A percentile compares a stretch with the other conserved stretches of the same genome.
These are phyloP conservation scores for Macrotis lagotis DNA, from an alignment of 2,113 vertebrate species.

Conservation along the genomic window DNA sequence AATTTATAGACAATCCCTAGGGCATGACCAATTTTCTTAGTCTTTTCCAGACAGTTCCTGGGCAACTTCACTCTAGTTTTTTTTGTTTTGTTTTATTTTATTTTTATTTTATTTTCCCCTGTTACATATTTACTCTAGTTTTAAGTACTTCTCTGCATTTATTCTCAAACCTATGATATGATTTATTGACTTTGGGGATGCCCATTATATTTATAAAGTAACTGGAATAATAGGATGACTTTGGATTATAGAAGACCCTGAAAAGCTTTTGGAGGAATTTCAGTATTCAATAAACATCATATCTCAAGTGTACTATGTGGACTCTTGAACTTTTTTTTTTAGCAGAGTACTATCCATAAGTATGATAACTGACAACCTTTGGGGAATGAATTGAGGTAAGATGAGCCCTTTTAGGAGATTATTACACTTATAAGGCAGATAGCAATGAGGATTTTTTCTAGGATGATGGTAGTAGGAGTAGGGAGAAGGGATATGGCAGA, in stretches of 20 bases:
- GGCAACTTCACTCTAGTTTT: not conserved
- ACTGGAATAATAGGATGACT: not conserved
- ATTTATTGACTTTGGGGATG: not conserved
- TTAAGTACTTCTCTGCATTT: not conserved
- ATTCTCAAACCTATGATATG: not conserved
- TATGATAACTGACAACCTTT: no score
- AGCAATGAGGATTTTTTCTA: not conserved
- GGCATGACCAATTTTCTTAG: not conserved
- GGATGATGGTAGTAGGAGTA: no score
- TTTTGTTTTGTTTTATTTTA: no score
- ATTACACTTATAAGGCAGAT: not conserved
- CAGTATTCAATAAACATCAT: no score
- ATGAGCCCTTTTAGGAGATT: not conserved
- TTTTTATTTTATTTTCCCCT: no score
- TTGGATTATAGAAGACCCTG: not conserved
- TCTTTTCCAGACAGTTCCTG: not conserved
- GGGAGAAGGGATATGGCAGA: no score
- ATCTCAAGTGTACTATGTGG: no score
- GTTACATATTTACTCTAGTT: no score
- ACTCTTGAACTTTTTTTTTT: no score
- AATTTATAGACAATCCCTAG: not conserved
- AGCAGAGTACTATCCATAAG: no score
- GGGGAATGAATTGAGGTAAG: not conserved
- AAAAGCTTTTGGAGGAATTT: no score
- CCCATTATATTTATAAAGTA: not conserved